Conservation (phyloP, 2,888 invertebrate species). For the Brenthis daphne region DNA sequence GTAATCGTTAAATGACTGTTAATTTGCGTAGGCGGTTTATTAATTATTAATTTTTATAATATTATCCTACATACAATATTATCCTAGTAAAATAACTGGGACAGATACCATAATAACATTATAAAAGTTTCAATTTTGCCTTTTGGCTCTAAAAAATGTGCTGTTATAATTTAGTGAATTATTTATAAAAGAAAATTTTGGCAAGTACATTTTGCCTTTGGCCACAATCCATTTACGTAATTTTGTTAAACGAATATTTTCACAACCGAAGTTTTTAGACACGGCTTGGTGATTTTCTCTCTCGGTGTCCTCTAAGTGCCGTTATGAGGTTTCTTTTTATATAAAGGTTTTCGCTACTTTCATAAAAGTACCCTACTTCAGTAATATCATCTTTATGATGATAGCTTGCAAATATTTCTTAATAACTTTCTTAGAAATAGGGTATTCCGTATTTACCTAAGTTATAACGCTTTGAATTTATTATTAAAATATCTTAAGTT, state of each 20-base stretch:
- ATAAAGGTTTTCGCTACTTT: neutral
- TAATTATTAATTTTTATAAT: no score
- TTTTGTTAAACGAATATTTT: conserved; percentile 4
- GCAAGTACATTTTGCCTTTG: neutral
- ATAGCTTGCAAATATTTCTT: no score
- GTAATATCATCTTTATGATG: neutral
- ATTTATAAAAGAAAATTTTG: neutral
- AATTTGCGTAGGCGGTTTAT: no score
- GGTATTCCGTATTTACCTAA: neutral
- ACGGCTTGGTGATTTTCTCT: neutral
- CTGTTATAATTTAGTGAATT: no score
- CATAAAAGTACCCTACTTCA: neutral
- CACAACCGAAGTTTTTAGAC: conserved; percentile 1
- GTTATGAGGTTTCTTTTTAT: conserved; percentile 1
- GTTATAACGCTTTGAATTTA: no score
- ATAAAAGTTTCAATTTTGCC: no score
- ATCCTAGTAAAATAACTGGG: no score
- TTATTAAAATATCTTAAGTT: no score
- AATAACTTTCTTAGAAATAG: neutral
- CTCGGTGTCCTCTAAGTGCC: conserved; percentile 5
- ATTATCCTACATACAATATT: no score
- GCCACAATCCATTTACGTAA: conserved; percentile 11
- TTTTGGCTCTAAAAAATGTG: no score
- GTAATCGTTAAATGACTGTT: no score
- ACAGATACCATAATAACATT: no score